phyloP scores from a whole-genome alignment of 2,113 vertebrate genomes.

The Catharus fuscescens region DNA sequence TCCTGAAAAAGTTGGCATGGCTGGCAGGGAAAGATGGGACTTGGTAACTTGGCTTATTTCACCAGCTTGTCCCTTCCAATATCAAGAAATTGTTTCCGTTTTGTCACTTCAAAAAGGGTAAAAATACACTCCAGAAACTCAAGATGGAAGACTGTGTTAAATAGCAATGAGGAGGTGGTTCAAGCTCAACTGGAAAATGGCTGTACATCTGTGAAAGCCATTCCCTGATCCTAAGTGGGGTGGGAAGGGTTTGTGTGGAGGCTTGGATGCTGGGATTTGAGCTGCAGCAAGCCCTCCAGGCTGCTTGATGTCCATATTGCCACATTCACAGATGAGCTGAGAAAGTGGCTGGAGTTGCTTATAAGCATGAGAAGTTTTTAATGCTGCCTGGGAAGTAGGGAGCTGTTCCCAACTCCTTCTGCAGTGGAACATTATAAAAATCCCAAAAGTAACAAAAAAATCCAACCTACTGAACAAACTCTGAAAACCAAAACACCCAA shows the following conservation, averaged over 20 bases:
- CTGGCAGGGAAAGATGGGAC: not conserved
- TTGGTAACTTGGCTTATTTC: not conserved
- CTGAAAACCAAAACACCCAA: not conserved
- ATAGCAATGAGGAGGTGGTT: not conserved
- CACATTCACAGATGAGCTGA: not conserved
- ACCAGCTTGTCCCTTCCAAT: not conserved
- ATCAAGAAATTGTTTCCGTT: not conserved
- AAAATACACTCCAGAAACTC: not conserved
- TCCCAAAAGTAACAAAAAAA: not conserved
- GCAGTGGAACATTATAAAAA: not conserved
- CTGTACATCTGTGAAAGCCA: not conserved
- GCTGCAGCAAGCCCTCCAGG: not conserved
- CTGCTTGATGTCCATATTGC: not conserved
- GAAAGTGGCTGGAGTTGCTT: not conserved
- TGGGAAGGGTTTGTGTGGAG: not conserved
- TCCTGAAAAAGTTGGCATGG: not conserved
- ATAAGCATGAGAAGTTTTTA: not conserved
- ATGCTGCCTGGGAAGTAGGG: not conserved
- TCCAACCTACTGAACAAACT: accelerated
- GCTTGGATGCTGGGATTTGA: not conserved
- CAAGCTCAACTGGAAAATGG: not conserved
- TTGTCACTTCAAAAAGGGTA: not conserved
- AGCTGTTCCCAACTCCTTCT: not conserved
- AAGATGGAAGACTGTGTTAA: not conserved
- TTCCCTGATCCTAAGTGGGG: not conserved